These are phyloP conservation scores for Andricus quercusramuli DNA, from an alignment of 2,888 invertebrate species.

Conservation along the genomic window DNA sequence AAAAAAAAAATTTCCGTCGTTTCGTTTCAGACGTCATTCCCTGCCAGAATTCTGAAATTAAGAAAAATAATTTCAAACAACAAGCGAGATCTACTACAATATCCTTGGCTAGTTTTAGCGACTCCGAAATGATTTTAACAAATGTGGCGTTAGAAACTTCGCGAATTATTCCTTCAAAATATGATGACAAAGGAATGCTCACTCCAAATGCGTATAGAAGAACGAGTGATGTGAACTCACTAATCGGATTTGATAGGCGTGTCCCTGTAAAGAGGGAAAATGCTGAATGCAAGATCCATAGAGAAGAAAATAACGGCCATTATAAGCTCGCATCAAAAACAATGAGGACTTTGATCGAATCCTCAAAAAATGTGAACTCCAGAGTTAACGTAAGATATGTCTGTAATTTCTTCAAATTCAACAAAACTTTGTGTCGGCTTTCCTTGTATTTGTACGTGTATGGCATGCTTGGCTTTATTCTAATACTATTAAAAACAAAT, in stretches of 20 bases:
- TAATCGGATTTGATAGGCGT: too few relatives aligned
- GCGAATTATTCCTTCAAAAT: conserved; percentile 21
- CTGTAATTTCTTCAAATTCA: conserved; percentile 60
- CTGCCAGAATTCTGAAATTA: neutral
- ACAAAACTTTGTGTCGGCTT: conserved; percentile 53
- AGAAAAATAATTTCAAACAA: neutral
- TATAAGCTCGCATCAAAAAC: too few relatives aligned
- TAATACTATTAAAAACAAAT: too few relatives aligned
- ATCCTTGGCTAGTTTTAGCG: neutral
- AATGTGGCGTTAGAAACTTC: conserved; percentile 20
- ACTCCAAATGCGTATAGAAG: neutral
- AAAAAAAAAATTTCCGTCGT: neutral
- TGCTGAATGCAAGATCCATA: too few relatives aligned
- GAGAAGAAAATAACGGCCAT: too few relatives aligned
- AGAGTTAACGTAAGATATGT: conserved; percentile 42
- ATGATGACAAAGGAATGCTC: neutral
- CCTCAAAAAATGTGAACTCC: neutral
- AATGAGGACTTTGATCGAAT: too few relatives aligned
- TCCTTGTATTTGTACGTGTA: too few relatives aligned
- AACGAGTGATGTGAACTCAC: too few relatives aligned
- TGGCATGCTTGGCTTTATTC: too few relatives aligned
- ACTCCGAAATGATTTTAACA: conserved; percentile 1
- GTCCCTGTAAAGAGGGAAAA: too few relatives aligned
- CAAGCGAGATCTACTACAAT: neutral
- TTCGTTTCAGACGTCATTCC: neutral